Percentiles rank a stretch among this genome's conserved stretches.
These are phyloP conservation scores for Psittacula cyanocephala DNA, from an alignment of 2,113 vertebrate genomes.

Conservation along the genomic window DNA sequence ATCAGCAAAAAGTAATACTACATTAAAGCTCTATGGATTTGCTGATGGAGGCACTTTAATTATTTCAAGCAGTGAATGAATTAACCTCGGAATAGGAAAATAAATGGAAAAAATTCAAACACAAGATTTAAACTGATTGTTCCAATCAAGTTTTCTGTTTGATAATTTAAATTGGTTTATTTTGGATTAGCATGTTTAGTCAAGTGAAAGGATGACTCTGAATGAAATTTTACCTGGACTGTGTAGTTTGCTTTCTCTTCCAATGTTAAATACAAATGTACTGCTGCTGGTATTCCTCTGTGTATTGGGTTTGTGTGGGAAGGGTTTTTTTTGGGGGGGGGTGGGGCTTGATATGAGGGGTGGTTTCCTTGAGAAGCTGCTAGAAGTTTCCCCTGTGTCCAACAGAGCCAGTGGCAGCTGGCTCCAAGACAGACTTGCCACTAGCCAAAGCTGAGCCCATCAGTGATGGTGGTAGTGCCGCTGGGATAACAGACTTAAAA, in stretches of 20 bases:
- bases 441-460: neutral
- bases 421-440: neutral
- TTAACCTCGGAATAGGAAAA: neutral
- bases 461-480: too few species aligned
- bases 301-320: neutral
- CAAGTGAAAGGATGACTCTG: neutral
- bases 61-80: neutral
- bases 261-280: neutral
- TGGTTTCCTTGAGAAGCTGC: neutral
- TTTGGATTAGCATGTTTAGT: neutral
- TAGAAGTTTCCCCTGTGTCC: neutral
- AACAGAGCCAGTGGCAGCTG: fast-evolving
- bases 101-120: neutral
- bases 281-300: neutral
- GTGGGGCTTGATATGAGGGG: neutral
- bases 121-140: neutral
- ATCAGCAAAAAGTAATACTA: neutral
- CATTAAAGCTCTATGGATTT: neutral
- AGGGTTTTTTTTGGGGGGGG: neutral
- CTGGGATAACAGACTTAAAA: neutral
- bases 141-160: neutral
- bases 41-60: neutral
- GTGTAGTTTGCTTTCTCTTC: fast-evolving
- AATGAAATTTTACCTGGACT: neutral
- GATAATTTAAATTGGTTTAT: neutral